Evolutionary conservation across 2,113 vertebrate species (phyloP), one percentile per base, ranked within the genome.

Genomic region (Oreochromis niloticus): DNA sequence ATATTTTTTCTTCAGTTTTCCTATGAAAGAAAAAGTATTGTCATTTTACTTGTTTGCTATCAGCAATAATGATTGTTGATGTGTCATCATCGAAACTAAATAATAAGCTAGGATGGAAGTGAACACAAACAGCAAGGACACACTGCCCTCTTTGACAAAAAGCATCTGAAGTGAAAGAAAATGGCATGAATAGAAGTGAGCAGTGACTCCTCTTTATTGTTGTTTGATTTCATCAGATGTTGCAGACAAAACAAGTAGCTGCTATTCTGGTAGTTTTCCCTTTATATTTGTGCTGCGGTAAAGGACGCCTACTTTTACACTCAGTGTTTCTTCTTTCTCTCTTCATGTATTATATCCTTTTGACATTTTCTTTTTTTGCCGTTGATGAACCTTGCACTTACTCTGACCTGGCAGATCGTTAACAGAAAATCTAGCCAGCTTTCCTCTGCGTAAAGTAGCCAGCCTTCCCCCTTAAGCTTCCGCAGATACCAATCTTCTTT

Each of bases 381-480:
- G 1, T 71, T 32, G 16, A 30, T 85, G 54, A 17, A 71, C 41
- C 16, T 82, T 46, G 10, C 52, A 12, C 34, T 5, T 48, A 24
- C 55, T 88, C 96, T 97, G 95, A 85, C 96, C 96, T 95, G 94
- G 93, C 98, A 99, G 98, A 97, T 98, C 97, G 79, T 97, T 99
- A 95, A 98, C 98, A 96, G 98, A 98, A 97, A 99, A 97, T 97
- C 97, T 99, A 95, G 97, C 97, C 87, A 98, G 97, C 95, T 97
- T 99, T 96, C 97, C 98, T 96, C 98, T 99, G 96, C 98, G 97
- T 96, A 99, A 98, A 97, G 97, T 99, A 94, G 97, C 98, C 96
- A 97, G 97, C 96, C 97, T 99, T 95, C 97, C 98, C 98, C 95
- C 96, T 99, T 96, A 98, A 97, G 87, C 97, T 99, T 96, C 98